Evolutionary conservation across 1,140 invertebrate species (phyloP).

Genomic region (Macrobrachium nipponense): DNA sequence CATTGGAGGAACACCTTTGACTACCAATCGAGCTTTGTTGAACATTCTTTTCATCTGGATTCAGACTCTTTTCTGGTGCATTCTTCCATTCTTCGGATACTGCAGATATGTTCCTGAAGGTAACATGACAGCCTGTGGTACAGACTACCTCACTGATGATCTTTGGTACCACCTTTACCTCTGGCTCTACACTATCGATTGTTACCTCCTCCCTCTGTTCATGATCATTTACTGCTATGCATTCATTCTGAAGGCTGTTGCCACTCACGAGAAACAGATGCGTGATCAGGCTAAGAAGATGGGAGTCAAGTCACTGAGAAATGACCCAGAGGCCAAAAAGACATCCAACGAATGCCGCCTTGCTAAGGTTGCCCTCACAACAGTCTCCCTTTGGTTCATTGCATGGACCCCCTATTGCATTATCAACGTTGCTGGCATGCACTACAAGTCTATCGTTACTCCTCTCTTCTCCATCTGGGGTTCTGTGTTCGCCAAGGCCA

Average conservation of each 20-base stretch:
- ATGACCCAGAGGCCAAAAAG: too few species aligned
- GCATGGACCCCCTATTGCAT: constrained; percentile 69
- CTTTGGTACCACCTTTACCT: constrained; percentile 58
- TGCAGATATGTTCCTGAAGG: constrained; percentile 65
- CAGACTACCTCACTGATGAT: constrained; percentile 62
- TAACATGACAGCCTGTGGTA: constrained; percentile 63
- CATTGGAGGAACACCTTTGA: neutral
- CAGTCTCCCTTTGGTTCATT: constrained; percentile 67
- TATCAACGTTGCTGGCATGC: constrained; percentile 45
- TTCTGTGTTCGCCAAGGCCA: too few species aligned
- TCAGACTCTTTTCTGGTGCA: constrained; percentile 8
- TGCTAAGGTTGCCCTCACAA: constrained; percentile 65
- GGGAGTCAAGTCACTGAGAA: too few species aligned
- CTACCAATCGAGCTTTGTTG: neutral
- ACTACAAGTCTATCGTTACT: too few species aligned
- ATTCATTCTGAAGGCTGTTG: constrained; percentile 69
- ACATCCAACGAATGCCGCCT: too few species aligned
- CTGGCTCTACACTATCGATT: constrained; percentile 36
- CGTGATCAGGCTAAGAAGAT: constrained; percentile 65
- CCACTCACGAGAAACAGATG: constrained; percentile 70
- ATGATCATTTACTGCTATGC: constrained; percentile 68
- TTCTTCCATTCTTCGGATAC: constrained; percentile 65
- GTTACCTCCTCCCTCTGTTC: constrained; percentile 61
- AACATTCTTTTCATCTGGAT: neutral
- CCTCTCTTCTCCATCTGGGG: too few species aligned